phyloP scores from a whole-genome alignment of 2,797 vertebrate genomes.

The Hephaestus fuliginosus region DNA sequence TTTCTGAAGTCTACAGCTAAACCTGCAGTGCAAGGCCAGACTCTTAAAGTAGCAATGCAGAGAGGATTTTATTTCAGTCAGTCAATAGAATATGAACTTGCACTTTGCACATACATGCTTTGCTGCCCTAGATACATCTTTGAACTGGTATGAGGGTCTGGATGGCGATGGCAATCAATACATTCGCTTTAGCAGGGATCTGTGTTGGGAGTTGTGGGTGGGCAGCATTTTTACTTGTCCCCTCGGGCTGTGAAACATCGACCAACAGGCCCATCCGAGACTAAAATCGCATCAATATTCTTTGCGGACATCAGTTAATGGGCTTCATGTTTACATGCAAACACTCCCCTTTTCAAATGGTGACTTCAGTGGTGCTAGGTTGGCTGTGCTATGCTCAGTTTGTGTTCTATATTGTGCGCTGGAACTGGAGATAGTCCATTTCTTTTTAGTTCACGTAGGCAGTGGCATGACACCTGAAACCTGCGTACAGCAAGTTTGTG shows the following conservation, averaged over 20 bases:
- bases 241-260: slow-evolving; percentile 64
- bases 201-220: slow-evolving; percentile 47
- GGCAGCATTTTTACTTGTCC: slow-evolving; percentile 55
- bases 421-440: slow-evolving; percentile 35
- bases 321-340: slow-evolving; percentile 60
- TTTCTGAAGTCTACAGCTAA: slow-evolving; percentile 58
- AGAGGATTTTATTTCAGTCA: slow-evolving; percentile 17
- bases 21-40: slow-evolving; percentile 7
- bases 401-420: slow-evolving; percentile 4
- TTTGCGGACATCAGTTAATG: slow-evolving; percentile 61
- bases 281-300: slow-evolving; percentile 47
- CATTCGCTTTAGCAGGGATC: slow-evolving; percentile 46
- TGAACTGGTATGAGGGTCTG: slow-evolving; percentile 40
- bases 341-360: slow-evolving; percentile 26
- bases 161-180: slow-evolving; percentile 63
- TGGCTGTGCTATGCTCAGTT: slow-evolving; percentile 7
- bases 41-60: slow-evolving; percentile 34
- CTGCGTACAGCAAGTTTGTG: slow-evolving; percentile 15
- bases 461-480: slow-evolving; percentile 55
- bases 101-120: slow-evolving; percentile 10
- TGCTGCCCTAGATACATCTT: slow-evolving; percentile 54
- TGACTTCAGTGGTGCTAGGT: background rate
- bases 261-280: slow-evolving; percentile 49
- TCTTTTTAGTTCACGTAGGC: slow-evolving; percentile 25
- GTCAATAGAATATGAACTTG: slow-evolving; percentile 23